Evolutionary conservation across 2,797 vertebrate genomes (phyloP), one percentile per base, ranked within the genome.

Genomic region (Tympanoctomys barrerae): DNA sequence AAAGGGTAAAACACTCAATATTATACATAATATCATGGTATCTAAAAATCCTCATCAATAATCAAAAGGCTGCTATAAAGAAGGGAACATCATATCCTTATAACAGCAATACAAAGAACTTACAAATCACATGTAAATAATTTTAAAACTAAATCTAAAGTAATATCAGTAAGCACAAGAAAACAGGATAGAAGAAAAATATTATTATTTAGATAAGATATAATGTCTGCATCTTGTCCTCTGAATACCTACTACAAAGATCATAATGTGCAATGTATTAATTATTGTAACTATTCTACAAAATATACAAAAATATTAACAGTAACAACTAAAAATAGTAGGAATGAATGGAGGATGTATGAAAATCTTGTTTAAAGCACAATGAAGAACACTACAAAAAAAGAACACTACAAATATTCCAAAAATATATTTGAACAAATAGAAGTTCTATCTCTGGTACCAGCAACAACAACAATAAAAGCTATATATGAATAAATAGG

Each of bases 241-340:
- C 49, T 49, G 49, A 49, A 49, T 49, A 49, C 4, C 49, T 49
- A 49, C 49, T 49, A 49, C 11, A 5, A 49, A 49, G 49, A 49
- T 10, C 8, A 49, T 49, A 49, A 49, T 49, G 11, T 49, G 49
- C 11, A 11, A 49, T 49, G 49, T 10, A 9, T 49, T 49, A 49
- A 49, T 49, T 49, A 10, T 49, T 49, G 11, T 49, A 49, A 49
- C 49, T 49, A 11, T 49, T 11, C 49, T 49, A 49, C 49, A 49
- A 49, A 49, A 49, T 8, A 49, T 9, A 49, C 36, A 91, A 78
- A 57, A 39, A 24, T 2, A 22, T 22, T 80, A 78, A 54, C 7
- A 70, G 59, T 54, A 87, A 94, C 66, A 89, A 71, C 18, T 26
- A 94, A 82, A 78, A n/a, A 57, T 19, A 87, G 78, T 7, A 68